Evolutionary conservation across 2,797 vertebrate genomes (phyloP), one percentile per base, ranked within the genome.

Genomic region (Gorsachius magnificus): DNA sequence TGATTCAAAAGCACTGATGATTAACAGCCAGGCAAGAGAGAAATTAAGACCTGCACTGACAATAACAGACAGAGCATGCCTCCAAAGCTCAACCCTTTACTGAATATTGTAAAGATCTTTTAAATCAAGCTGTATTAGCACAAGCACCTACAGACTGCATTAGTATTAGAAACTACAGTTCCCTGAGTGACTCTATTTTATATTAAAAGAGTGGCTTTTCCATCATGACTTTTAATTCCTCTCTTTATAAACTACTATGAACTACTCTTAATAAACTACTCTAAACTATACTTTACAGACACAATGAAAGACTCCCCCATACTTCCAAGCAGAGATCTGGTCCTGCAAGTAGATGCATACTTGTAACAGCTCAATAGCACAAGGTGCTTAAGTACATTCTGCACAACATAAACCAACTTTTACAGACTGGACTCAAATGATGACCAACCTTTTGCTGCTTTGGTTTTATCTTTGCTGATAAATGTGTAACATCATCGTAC

Each of bases 401-500:
- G 12, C 33, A 81, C 64, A 75, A 53, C 8, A 50, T 4, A 26
- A 56, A 83, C 20, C 53, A 76, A 10, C 29, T 53, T 50, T 38
- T 31, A 68, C 41, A 81, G 35, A 84, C 24, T 11, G 35, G 8
- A 31, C 43, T 58, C 29, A 84, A 65, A 84, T 3, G 8, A 56
- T 9, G 19, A 87, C 97, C 75, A 87, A 99, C 99, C 98, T 99
- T 99, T 97, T 99, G 99, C 94, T 99, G 99, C 95, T 99, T 99
- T 87, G 99, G 99, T 97, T 99, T 99, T 98, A 99, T 99, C 97
- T 98, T 99, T 13, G 99, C 99, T 10, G 98, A 96, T 51, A 99
- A 97, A 96, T 99, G 99, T 16, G 98, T 98, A 92, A 99, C 98
- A 35, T 99, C 98, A 89, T 99, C 98, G 0, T 99, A 99, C 5